phyloP scores from a whole-genome alignment of 2,797 vertebrate species.

The Galaxias olidus region DNA sequence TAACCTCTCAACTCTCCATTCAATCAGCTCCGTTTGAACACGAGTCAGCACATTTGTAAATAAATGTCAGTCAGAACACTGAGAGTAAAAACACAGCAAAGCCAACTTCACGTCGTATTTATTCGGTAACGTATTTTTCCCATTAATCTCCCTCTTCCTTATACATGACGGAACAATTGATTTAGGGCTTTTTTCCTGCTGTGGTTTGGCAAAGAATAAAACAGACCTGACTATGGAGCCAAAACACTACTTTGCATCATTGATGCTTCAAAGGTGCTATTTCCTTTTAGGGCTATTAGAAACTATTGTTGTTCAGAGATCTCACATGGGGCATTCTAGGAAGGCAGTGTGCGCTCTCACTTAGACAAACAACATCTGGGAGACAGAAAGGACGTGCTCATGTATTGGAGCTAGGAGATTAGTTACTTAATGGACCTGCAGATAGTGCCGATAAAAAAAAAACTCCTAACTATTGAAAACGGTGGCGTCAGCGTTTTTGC shows the following conservation, averaged over 20 bases:
- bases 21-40: neutral
- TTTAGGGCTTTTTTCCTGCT: neutral
- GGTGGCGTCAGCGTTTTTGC: slow-evolving; percentile 4
- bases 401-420: slow-evolving; percentile 33
- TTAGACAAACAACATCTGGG: slow-evolving; percentile 46
- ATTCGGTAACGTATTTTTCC: neutral
- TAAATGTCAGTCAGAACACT: neutral
- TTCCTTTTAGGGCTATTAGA: neutral
- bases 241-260: neutral
- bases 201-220: neutral
- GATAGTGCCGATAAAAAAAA: slow-evolving; percentile 9
- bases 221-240: neutral
- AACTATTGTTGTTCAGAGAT: too few relatives aligned
- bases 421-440: slow-evolving; percentile 49
- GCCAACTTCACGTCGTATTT: neutral
- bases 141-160: neutral
- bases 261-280: neutral
- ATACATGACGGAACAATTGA: neutral
- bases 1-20: neutral
- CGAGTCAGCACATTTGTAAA: neutral
- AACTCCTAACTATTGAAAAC: slow-evolving; percentile 11
- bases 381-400: slow-evolving; percentile 13
- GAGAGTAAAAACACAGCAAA: slow-evolving; percentile 1
- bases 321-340: neutral
- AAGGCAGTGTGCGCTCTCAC: neutral